phyloP scores from a whole-genome alignment of 2,113 vertebrate genomes.

The Uropsilus gracilis region DNA sequence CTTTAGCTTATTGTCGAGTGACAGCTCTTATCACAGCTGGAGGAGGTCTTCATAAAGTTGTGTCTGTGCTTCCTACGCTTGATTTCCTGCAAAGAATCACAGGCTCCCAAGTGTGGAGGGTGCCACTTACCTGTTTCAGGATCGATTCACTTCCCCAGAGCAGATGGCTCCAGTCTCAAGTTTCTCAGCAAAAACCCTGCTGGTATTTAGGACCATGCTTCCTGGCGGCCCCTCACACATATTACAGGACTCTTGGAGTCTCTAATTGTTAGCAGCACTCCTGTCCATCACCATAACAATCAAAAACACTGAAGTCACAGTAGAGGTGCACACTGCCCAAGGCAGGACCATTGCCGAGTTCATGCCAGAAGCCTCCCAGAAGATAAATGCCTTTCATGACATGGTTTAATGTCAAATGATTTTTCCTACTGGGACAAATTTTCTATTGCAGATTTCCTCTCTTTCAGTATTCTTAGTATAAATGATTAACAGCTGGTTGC shows the following conservation, averaged over 20 bases:
- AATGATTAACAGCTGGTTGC: slow-evolving; percentile 63
- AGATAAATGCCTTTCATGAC: not conserved
- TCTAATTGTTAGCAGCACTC: not conserved
- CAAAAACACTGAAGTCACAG: not conserved
- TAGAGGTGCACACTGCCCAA: not conserved
- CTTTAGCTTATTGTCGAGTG: not conserved
- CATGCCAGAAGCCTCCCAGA: not conserved
- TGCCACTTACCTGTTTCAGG: not conserved
- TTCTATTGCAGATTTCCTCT: not conserved
- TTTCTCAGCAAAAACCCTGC: not conserved
- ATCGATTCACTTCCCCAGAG: not conserved
- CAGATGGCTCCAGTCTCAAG: not conserved
- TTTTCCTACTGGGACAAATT: slow-evolving; percentile 9
- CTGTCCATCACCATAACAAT: not conserved
- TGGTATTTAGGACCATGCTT: not conserved
- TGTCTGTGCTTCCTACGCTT: not conserved
- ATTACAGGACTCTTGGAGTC: not conserved
- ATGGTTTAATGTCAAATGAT: not conserved
- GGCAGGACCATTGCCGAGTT: not conserved
- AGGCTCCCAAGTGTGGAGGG: not conserved
- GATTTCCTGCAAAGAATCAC: not conserved
- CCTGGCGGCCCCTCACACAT: not conserved
- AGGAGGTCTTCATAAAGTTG: not conserved
- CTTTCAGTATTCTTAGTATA: slow-evolving; percentile 6
- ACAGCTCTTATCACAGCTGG: not conserved